Base-by-base conservation (phyloP, 2,888 invertebrate species). In the Asteroscopus sphinx region DNA sequence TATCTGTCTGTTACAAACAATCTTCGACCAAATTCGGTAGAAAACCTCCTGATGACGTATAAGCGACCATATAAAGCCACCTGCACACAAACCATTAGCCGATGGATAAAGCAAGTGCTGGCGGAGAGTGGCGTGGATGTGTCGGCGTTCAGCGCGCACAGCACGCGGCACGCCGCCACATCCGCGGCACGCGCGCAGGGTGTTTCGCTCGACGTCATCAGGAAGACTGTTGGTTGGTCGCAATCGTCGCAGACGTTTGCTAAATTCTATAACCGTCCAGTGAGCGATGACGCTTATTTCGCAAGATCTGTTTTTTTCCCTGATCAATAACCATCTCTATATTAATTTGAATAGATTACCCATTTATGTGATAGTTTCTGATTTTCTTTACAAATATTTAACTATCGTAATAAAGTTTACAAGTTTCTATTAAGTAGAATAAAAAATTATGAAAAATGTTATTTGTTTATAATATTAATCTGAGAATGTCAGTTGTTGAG, bases 1-100 rank as follows among this genome's bases (percentile, higher is more conserved):
- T 64, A 60, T 39, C 30, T 59, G 0, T 13, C 13, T 9, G 9
- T 17, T 0, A 64, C 63, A 0, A 16, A 21, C 11, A 17, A 32
- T 11, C 16, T 59, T n/a, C 32, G 51, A 32, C 8, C 41, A 8
- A 8, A 11, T 1, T 35, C 12, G 3, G 16, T n/a, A 36, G 36
- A 28, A 0, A 42, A 47, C 15, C 37, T 67, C 0, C 21, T 63
- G 5, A 25, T 60, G 1, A 41, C 41, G 15, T 15, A 41, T 5
- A 41, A 28, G 9, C 26, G 28, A 11, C 41, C 41, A 4, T 9
- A 41, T 28, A 41, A 41, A 3, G 15, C 41, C 11, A 13, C 15
- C 9, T 11, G 11, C 5, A 26, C 41, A 11, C 41, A 41, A 26
- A 28, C 41, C 9, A 41, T 41, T 2, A 41, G 41, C 11, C 28